Base-by-base conservation (phyloP, 2,888 invertebrate genomes). In the Hirtodrosophila cameraria region DNA sequence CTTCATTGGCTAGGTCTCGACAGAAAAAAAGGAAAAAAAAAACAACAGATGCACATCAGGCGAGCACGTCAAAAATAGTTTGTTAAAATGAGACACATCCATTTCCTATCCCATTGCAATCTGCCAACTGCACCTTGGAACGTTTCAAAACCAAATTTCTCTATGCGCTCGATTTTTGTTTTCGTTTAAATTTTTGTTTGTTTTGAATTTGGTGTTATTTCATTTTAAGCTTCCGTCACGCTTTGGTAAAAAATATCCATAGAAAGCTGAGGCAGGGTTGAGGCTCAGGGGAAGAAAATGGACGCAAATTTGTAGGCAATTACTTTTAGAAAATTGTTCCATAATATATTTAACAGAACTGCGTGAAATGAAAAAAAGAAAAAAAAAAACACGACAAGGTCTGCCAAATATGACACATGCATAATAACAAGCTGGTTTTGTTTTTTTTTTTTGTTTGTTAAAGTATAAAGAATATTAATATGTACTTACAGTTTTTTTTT, bases 11-110 rank as follows among this genome's bases (percentile, higher is more conserved):
- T 53, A 45, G 16, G 8, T 28, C 42, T 41, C 46, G 54, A 49
- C 43, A 45, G 38, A 48, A 42, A 57, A 35, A 65, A 27, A 50
- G 57, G 36, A 18, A 50, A 48, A 55, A 28, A 11, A 38, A 16
- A 46, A 50, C 8, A 23, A 58, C 55, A 60, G 53, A 39, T 55
- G 52, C 46, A 54, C 30, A 60, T 58, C 69, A 67, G 62, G 65
- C 79, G 67, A 67, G 65, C 42, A 53, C 30, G 62, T 79, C 80
- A 76, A 74, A 82, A 79, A 79, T 82, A 80, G 75, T 74, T 60
- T 64, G 50, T 48, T 23, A 45, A 63, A 65, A 50, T 75, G 58
- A 52, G 38, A 28, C 65, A 55, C 46, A 71, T 50, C 28, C 43
- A 31, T 49, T 39, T 16, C 38, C 15, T 15, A 31, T 28, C 9